Evolutionary conservation across 2,888 invertebrate species (phyloP).

Genomic region (Thereva nobilitata): DNA sequence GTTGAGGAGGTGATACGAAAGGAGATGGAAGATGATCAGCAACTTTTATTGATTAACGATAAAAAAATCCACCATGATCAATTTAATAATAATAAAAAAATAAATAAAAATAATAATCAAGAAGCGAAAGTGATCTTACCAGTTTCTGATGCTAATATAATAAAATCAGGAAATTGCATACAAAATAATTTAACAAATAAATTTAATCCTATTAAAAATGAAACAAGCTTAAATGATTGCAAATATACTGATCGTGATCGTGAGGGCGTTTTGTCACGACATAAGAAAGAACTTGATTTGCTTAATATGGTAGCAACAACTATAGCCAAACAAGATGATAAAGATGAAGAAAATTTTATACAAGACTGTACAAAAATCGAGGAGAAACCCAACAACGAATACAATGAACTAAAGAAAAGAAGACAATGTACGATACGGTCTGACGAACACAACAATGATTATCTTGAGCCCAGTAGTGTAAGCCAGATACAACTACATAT

Average conservation of each 20-base stretch:
- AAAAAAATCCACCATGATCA: too few species aligned
- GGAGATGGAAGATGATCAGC: neutral
- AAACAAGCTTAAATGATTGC: constrained; percentile 15
- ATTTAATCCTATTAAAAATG: neutral
- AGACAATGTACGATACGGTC: constrained; percentile 35
- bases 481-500: too few species aligned
- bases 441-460: constrained; percentile 11
- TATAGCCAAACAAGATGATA: neutral
- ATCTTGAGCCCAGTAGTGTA: neutral
- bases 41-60: neutral
- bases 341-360: constrained; percentile 7
- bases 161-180: neutral
- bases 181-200: too few species aligned
- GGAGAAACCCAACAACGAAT: constrained; percentile 5
- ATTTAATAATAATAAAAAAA: constrained; percentile 1
- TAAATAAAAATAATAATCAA: neutral
- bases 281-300: constrained; percentile 7
- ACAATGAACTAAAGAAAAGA: constrained; percentile 35
- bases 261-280: constrained; percentile 35
- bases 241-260: constrained; percentile 29
- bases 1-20: neutral
- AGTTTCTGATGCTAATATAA: neutral
- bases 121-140: constrained; percentile 35
- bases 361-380: constrained; percentile 43
- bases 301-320: constrained; percentile 21